These are phyloP conservation scores for Antheraea mylitta DNA, from an alignment of 1,140 invertebrate genomes.

Conservation along the genomic window DNA sequence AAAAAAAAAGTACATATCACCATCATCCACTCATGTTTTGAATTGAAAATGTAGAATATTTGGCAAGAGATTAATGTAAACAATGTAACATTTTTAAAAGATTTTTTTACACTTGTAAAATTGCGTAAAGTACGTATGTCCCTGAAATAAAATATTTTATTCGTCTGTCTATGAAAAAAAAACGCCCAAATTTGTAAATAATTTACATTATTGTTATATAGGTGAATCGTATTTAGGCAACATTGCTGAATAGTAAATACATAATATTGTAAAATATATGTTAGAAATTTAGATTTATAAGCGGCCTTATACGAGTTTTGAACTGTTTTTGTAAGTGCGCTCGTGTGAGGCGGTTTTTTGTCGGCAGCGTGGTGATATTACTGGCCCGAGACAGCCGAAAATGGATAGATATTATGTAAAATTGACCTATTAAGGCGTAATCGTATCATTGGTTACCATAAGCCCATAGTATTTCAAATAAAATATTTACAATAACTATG, in stretches of 20 bases:
- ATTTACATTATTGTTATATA: conserved; percentile 18
- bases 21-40: no score
- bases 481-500: conserved; percentile 69
- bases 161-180: no score
- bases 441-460: conserved; percentile 78
- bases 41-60: conserved; percentile 6
- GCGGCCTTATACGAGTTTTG: conserved; percentile 47
- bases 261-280: conserved; percentile 32
- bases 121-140: background rate
- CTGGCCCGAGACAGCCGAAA: conserved; percentile 47
- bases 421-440: conserved; percentile 52
- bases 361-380: conserved; percentile 62
- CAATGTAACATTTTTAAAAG: background rate
- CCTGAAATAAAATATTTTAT: background rate
- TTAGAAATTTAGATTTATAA: conserved; percentile 63
- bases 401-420: conserved; percentile 58
- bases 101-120: background rate
- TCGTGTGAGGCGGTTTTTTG: conserved; percentile 33
- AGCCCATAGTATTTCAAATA: conserved; percentile 76
- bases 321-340: conserved; percentile 25
- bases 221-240: conserved; percentile 12
- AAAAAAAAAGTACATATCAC: no score
- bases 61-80: background rate
- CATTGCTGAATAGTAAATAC: conserved; percentile 38
- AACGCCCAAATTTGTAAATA: background rate